Conservation (phyloP, 2,888 invertebrate genomes). For the Oscheius sp. region DNA sequence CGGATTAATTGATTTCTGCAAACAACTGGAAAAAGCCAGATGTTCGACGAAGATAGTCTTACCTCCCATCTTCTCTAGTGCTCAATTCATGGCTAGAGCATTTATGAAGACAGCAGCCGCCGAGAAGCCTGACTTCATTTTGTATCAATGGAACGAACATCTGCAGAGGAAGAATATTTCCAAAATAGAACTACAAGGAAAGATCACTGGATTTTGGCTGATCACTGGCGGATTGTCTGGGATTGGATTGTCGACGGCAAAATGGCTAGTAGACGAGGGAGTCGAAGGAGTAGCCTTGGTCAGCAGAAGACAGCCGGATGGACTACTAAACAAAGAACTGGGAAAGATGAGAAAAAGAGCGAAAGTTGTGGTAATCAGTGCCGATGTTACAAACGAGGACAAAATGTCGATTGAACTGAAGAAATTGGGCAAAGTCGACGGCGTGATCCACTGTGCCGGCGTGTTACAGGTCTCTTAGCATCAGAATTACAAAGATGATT, state of each 20-base stretch:
- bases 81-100: conserved; percentile 43
- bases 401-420: conserved; percentile 40
- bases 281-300: conserved; percentile 49
- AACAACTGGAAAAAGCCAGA: not conserved
- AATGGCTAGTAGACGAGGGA: conserved; percentile 46
- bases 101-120: conserved; percentile 56
- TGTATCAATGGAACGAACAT: conserved; percentile 50
- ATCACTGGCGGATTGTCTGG: conserved; percentile 69
- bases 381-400: conserved; percentile 48
- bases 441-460: conserved; percentile 68
- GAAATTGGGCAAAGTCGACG: conserved; percentile 44
- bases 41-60: not conserved
- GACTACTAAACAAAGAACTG: conserved; percentile 21
- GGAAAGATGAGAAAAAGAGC: conserved; percentile 34
- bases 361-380: conserved; percentile 35
- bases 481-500: conserved; percentile 40
- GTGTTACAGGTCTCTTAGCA: conserved; percentile 37
- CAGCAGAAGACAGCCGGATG: conserved; percentile 51
- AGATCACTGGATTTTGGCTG: conserved; percentile 51
- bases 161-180: conserved; percentile 43
- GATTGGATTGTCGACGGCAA: conserved; percentile 64
- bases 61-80: not conserved
- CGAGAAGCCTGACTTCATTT: conserved; percentile 50
- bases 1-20: not conserved
- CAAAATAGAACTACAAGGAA: conserved; percentile 1